A percentile compares a stretch with the other conserved stretches of the same genome.
Conservation (phyloP, 1,140 invertebrate species). For the Drosophila elegans region DNA sequence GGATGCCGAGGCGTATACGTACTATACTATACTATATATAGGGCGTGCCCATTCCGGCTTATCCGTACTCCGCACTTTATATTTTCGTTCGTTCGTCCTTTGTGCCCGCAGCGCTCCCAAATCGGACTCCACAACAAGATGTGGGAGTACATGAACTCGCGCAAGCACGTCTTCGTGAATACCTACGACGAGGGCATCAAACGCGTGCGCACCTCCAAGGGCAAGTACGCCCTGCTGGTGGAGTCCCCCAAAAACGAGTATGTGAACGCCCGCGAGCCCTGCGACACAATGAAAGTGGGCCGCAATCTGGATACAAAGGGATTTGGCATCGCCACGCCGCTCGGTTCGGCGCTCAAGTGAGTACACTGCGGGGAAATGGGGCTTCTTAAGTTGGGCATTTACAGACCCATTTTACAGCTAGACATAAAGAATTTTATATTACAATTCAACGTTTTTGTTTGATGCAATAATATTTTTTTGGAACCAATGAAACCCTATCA, state of each 20-base stretch:
- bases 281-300: conserved; percentile 98
- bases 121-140: conserved; percentile 96
- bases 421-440: no score
- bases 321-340: conserved; percentile 96
- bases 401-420: no score
- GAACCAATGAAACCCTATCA: no score
- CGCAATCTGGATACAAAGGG: conserved; percentile 96
- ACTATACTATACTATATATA: not conserved
- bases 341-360: conserved; percentile 95
- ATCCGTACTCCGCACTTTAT: not conserved
- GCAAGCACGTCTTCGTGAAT: conserved; percentile 92
- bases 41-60: not conserved
- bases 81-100: conserved; percentile 11
- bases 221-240: conserved; percentile 97
- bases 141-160: conserved; percentile 97
- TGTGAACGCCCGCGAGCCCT: conserved; percentile 95
- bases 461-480: no score
- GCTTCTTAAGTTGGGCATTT: not conserved
- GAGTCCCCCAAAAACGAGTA: conserved; percentile 98
- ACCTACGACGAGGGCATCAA: conserved; percentile 94
- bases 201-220: conserved; percentile 92
- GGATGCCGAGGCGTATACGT: conserved; percentile 28
- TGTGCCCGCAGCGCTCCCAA: conserved; percentile 91
- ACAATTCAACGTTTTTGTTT: no score
- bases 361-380: conserved; percentile 29